phyloP scores from a whole-genome alignment of 2,888 invertebrate species.

The Drosophila kambysellisi region DNA sequence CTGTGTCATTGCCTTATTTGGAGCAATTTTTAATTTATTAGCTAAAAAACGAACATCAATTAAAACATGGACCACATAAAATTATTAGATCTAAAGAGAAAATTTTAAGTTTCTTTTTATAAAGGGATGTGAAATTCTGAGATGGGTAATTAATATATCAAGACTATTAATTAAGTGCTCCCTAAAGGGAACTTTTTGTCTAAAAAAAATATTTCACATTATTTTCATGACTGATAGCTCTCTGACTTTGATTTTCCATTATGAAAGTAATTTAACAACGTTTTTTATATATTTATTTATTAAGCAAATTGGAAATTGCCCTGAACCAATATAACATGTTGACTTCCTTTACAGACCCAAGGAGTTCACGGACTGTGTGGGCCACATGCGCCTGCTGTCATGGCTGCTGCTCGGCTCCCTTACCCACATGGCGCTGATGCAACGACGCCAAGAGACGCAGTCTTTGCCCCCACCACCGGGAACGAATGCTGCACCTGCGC shows the following conservation, averaged over 20 bases:
- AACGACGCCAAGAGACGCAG: constrained; percentile 74
- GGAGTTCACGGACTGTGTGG: constrained; percentile 97
- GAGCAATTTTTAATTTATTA: neutral
- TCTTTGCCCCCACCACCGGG: constrained; percentile 64
- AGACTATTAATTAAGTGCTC: neutral
- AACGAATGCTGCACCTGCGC: constrained; percentile 36
- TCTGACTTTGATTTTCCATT: neutral
- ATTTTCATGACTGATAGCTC: neutral
- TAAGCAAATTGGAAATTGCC: neutral
- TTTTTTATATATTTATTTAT: neutral
- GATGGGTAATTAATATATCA: neutral
- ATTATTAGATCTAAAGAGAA: neutral
- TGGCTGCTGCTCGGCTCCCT: constrained; percentile 99
- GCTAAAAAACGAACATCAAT: neutral
- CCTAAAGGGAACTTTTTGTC: neutral
- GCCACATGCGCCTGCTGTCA: constrained; percentile 96
- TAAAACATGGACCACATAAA: neutral
- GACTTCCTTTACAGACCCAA: constrained; percentile 88
- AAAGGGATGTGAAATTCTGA: neutral
- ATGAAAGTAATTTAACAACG: neutral
- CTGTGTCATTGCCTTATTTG: neutral
- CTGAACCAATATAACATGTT: neutral
- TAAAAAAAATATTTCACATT: neutral
- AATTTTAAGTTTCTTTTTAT: neutral
- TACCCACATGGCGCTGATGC: constrained; percentile 91